These are phyloP conservation scores for Agrochola circellaris DNA, from an alignment of 2,888 invertebrate genomes.

Conservation along the genomic window DNA sequence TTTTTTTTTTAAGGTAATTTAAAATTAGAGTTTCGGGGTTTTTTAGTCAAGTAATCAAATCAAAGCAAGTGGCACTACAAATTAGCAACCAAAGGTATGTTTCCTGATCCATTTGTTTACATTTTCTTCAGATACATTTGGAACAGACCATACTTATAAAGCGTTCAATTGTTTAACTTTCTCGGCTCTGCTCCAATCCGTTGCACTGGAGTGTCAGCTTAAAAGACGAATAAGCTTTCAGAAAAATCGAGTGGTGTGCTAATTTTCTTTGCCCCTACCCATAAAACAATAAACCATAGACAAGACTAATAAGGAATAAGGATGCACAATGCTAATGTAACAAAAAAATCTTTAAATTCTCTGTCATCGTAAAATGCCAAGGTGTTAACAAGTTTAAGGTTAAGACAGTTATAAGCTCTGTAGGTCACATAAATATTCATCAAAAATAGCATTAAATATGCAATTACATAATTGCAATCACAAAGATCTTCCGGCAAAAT, in stretches of 20 bases:
- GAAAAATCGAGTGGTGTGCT: background rate
- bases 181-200: background rate
- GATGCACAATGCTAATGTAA: constrained; percentile 4
- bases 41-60: background rate
- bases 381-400: constrained; percentile 53
- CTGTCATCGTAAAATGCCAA: constrained; percentile 45
- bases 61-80: background rate
- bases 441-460: constrained; percentile 9
- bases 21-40: background rate
- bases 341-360: background rate
- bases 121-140: background rate
- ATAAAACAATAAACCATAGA: background rate
- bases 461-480: constrained; percentile 38
- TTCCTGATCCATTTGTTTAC: background rate
- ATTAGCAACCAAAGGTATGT: too few relatives aligned
- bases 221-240: background rate
- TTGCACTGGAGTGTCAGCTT: background rate
- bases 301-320: background rate
- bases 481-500: constrained; percentile 41
- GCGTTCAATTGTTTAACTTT: background rate
- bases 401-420: background rate
- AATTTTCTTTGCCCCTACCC: background rate
- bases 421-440: constrained; percentile 58
- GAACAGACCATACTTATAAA: background rate
- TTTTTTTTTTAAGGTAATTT: too few relatives aligned